phyloP scores from a whole-genome alignment of 2,113 vertebrate genomes.

The Neolamprologus sp. region DNA sequence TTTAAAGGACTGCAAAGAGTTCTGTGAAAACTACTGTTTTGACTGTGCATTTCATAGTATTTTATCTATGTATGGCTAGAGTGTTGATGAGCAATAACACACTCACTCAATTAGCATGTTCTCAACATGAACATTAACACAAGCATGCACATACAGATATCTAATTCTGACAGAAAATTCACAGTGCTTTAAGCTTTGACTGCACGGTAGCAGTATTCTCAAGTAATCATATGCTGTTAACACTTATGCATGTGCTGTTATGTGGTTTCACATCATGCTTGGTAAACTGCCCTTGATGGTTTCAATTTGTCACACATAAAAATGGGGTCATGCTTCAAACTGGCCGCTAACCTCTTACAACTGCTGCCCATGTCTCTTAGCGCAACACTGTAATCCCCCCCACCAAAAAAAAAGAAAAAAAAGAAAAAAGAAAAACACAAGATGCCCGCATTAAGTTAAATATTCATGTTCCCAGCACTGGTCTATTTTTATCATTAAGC shows the following conservation, averaged over 20 bases:
- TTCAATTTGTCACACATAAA: not conserved
- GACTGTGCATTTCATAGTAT: not conserved
- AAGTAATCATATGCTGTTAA: slow-evolving; percentile 1
- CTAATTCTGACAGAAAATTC: not conserved
- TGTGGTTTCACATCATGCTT: not conserved
- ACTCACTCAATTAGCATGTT: not conserved
- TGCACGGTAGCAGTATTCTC: not conserved
- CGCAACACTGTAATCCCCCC: slow-evolving; percentile 1
- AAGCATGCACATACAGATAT: not conserved
- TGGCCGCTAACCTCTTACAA: not conserved
- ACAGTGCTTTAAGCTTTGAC: not conserved
- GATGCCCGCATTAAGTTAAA: slow-evolving; percentile 68
- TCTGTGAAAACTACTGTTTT: not conserved
- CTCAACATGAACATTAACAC: not conserved
- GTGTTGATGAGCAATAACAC: not conserved
- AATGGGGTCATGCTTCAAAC: slow-evolving; percentile 15
- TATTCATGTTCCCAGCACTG: slow-evolving; percentile 62
- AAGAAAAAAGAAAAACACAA: not conserved
- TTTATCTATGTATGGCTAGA: not conserved
- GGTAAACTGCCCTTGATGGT: slow-evolving; percentile 18
- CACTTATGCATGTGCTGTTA: not conserved
- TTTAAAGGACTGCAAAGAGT: not conserved
- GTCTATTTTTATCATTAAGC: slow-evolving; percentile 69
- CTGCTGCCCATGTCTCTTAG: not conserved
- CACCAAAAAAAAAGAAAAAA: not conserved